Evolutionary conservation across 2,113 vertebrate species (phyloP).

Genomic region (Cichladusa arquata): DNA sequence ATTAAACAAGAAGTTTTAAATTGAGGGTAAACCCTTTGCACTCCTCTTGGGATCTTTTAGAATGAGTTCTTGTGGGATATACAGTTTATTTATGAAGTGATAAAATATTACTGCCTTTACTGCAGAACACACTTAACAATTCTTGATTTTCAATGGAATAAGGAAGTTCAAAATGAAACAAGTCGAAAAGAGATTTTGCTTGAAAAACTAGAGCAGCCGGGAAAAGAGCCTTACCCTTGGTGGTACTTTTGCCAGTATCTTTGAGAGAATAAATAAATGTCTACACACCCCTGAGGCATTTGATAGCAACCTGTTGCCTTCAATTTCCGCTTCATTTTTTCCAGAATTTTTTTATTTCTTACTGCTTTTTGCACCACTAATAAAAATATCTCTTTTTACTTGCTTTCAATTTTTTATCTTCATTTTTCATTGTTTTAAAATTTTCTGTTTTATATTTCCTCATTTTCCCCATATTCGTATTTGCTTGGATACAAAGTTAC

Average conservation of each 20-base stretch:
- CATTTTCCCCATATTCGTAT: background rate
- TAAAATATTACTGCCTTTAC: background rate
- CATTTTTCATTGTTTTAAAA: background rate
- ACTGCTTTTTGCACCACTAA: background rate
- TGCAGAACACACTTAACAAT: background rate
- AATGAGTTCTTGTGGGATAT: background rate
- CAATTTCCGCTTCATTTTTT: background rate
- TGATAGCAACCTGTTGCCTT: background rate
- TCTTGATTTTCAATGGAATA: background rate
- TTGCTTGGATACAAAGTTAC: background rate
- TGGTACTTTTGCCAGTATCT: background rate
- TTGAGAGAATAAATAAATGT: background rate
- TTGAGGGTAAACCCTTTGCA: background rate
- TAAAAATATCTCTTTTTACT: background rate
- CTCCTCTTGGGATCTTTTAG: background rate
- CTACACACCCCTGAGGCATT: background rate
- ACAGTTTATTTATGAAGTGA: background rate
- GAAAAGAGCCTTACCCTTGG: background rate
- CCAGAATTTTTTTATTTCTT: background rate
- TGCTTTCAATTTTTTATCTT: background rate
- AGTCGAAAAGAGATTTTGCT: background rate
- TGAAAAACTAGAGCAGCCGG: background rate
- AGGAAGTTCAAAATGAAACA: background rate
- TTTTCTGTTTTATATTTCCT: background rate
- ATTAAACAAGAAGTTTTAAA: background rate